Conservation (phyloP, 2,113 vertebrate species). For the Uria lomvia region DNA sequence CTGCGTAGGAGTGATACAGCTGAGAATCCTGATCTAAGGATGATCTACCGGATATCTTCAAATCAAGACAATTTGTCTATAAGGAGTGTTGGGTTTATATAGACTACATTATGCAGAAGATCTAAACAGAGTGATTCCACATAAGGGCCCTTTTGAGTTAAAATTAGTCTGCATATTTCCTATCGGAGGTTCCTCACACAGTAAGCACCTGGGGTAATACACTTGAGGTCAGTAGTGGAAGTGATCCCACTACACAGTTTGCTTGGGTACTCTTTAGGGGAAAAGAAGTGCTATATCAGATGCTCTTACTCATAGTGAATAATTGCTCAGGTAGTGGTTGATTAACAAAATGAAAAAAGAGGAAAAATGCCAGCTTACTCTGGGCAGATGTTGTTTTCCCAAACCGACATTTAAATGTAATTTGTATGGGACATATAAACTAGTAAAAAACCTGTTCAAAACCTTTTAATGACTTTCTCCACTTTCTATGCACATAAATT, state of each 20-base stretch:
- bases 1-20: not conserved
- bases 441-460: constrained; percentile 15
- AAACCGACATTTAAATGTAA: not conserved
- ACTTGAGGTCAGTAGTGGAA: not conserved
- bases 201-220: not conserved
- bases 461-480: constrained; percentile 5
- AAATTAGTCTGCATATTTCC: not conserved
- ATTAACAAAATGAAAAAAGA: constrained; percentile 7
- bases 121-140: not conserved
- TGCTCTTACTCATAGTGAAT: not conserved
- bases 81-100: not conserved
- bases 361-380: not conserved
- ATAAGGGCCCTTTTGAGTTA: not conserved
- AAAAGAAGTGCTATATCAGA: not conserved
- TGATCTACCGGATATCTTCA: not conserved
- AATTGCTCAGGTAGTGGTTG: not conserved
- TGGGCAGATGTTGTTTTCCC: constrained; percentile 16
- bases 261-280: not conserved
- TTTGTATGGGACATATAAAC: not conserved
- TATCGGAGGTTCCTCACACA: not conserved
- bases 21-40: not conserved
- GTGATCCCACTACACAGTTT: not conserved
- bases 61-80: not conserved
- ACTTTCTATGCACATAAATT: constrained; percentile 19
- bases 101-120: not conserved